Evolutionary conservation across 23 tunicate species (phyloP).

Genomic region (Corella eumyota): DNA sequence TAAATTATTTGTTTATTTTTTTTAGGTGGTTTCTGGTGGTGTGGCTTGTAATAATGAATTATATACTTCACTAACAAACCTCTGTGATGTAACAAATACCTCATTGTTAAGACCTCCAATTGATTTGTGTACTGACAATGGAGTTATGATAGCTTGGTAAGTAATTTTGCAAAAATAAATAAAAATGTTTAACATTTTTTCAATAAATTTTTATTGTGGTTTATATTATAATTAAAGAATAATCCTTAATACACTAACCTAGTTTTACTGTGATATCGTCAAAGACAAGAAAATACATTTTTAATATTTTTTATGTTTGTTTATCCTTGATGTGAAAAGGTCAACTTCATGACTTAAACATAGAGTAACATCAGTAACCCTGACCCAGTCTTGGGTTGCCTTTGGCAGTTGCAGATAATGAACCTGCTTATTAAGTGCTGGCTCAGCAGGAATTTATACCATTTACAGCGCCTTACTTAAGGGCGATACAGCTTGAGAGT

Average conservation of each 20-base stretch:
- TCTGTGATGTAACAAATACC: constrained; percentile 22
- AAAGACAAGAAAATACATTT: too few relatives aligned
- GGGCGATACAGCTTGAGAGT: too few relatives aligned
- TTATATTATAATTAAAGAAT: background rate
- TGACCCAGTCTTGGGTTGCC: too few relatives aligned
- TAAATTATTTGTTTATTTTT: too few relatives aligned
- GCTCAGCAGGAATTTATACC: too few relatives aligned
- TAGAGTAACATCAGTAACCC: too few relatives aligned
- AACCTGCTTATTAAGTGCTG: too few relatives aligned
- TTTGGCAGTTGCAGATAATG: too few relatives aligned
- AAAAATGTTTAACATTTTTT: background rate
- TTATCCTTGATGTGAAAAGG: too few relatives aligned
- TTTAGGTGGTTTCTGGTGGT: constrained; percentile 81
- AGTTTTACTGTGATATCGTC: background rate
- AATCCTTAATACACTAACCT: background rate
- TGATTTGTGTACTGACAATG: constrained; percentile 67
- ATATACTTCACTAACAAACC: constrained; percentile 17
- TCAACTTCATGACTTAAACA: too few relatives aligned
- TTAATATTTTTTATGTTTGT: too few relatives aligned
- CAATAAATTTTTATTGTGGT: background rate
- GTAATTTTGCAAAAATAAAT: background rate
- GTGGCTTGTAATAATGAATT: constrained; percentile 55
- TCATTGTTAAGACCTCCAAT: constrained; percentile 44
- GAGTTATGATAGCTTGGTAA: constrained; percentile 90
- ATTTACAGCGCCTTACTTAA: too few relatives aligned